A percentile compares a stretch with the other conserved stretches of the same genome.
Evolutionary conservation across 2,797 vertebrate species (phyloP).

Genomic region (Gymnoscopelus braueri): DNA sequence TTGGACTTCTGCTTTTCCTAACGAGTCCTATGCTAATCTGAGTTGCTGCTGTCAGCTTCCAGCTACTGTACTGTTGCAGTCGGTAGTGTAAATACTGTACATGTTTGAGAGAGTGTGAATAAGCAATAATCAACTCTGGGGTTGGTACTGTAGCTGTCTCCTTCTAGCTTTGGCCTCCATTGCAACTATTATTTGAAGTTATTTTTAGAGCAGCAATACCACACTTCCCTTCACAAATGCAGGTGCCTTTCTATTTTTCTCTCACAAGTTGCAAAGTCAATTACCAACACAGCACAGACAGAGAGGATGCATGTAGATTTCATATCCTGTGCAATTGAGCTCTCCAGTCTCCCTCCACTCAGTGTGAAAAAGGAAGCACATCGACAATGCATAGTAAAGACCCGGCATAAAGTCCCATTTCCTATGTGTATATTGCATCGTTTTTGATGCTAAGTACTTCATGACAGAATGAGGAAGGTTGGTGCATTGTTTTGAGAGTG

Average conservation of each 20-base stretch:
- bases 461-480: conserved; percentile 18
- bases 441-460: conserved; percentile 35
- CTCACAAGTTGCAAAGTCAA: conserved; percentile 3
- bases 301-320: background rate
- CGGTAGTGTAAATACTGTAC: conserved; percentile 31
- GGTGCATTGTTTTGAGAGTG: conserved; percentile 18
- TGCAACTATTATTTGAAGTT: conserved; percentile 45
- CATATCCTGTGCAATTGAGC: background rate
- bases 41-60: conserved; percentile 41
- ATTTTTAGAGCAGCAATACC: conserved; percentile 58
- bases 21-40: conserved; percentile 45
- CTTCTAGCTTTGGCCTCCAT: conserved; percentile 36
- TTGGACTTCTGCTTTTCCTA: conserved; percentile 17
- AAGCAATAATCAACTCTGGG: conserved; percentile 45
- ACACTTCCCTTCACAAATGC: conserved; percentile 29
- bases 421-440: conserved; percentile 3
- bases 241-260: conserved; percentile 21
- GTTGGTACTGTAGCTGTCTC: conserved; percentile 43
- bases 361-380: background rate
- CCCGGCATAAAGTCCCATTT: background rate
- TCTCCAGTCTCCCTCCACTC: background rate
- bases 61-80: conserved; percentile 10
- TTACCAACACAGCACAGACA: conserved; percentile 3
- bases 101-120: conserved; percentile 37
- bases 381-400: conserved; percentile 1